phyloP scores from a whole-genome alignment of 1,140 invertebrate genomes.

The Drosophila parabipectinata region DNA sequence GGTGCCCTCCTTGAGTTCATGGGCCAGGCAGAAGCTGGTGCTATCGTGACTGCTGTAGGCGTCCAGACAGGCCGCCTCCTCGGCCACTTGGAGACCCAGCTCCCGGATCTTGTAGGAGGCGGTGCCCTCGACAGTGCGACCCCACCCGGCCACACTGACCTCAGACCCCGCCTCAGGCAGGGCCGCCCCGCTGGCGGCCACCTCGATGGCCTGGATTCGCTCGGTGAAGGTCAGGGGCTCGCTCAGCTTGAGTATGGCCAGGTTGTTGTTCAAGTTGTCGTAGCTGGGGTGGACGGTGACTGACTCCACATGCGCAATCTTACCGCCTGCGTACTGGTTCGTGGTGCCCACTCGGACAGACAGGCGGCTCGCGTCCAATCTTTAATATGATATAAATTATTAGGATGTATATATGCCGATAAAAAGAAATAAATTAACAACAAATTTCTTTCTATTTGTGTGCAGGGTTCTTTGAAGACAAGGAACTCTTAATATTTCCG shows the following conservation, averaged over 20 bases:
- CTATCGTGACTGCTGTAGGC: constrained; percentile 50
- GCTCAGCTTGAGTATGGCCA: constrained; percentile 84
- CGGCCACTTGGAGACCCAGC: constrained; percentile 37
- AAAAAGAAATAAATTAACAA: no score
- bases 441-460: no score
- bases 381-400: not conserved
- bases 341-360: constrained; percentile 71
- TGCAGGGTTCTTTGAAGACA: no score
- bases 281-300: constrained; percentile 79
- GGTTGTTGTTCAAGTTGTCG: constrained; percentile 83
- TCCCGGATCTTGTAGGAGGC: constrained; percentile 63
- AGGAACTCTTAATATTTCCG: no score
- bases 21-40: constrained; percentile 61
- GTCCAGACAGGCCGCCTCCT: constrained; percentile 46
- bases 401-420: no score
- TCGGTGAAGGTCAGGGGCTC: constrained; percentile 29
- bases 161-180: constrained; percentile 36
- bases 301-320: constrained; percentile 28
- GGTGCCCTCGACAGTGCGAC: constrained; percentile 47
- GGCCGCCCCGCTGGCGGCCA: constrained; percentile 19
- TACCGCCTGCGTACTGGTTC: constrained; percentile 76
- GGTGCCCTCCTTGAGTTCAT: constrained; percentile 68
- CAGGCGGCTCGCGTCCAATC: constrained; percentile 43
- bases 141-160: constrained; percentile 69
- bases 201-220: constrained; percentile 37